phyloP scores from a whole-genome alignment of 2,113 vertebrate genomes.

The Alexandromys fortis region DNA sequence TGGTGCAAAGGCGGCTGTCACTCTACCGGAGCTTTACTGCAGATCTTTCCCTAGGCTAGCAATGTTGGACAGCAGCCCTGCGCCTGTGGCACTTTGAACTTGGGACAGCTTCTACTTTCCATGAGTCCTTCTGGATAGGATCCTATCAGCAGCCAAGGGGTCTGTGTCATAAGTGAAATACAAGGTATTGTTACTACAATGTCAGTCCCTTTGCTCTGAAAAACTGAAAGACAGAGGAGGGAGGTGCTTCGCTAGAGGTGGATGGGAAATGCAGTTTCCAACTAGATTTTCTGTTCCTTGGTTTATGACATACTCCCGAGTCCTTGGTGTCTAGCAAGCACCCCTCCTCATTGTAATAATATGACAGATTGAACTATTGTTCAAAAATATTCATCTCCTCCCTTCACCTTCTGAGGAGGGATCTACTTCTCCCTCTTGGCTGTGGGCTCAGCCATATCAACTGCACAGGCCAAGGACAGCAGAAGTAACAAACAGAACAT shows the following conservation, averaged over 20 bases:
- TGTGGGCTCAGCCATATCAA: background rate
- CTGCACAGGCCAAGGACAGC: background rate
- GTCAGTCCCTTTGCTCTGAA: background rate
- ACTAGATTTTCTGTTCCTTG: background rate
- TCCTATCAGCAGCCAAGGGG: background rate
- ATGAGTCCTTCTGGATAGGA: background rate
- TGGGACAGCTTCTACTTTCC: background rate
- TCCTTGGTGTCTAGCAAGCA: background rate
- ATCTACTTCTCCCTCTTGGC: background rate
- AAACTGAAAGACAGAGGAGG: background rate
- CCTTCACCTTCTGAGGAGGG: background rate
- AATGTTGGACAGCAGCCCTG: background rate
- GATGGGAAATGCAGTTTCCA: background rate
- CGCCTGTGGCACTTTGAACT: background rate
- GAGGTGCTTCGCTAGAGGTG: background rate
- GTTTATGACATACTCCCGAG: conserved; percentile 2
- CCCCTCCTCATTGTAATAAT: background rate
- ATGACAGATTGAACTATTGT: background rate
- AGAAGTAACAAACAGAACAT: background rate
- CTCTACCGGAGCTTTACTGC: background rate
- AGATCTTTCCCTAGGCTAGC: background rate
- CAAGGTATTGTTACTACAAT: conserved; percentile 30
- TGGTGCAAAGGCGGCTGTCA: background rate
- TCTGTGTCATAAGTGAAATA: background rate
- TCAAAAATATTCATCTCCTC: conserved; percentile 11